These are phyloP conservation scores for Cololabis saira DNA, from an alignment of 2,113 vertebrate genomes.

Conservation along the genomic window DNA sequence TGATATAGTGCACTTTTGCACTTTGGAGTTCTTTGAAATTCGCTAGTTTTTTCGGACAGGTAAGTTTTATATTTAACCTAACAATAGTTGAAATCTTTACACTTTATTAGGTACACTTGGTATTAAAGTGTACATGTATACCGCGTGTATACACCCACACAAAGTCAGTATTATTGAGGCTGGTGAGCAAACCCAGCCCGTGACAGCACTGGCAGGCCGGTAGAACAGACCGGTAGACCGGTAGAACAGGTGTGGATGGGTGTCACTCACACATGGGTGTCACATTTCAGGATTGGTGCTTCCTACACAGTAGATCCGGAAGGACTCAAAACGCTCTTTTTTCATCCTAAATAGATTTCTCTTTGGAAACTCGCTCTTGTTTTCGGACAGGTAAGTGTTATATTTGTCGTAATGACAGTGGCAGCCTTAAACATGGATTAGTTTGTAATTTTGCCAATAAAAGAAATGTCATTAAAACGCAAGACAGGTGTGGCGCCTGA, in stretches of 20 bases:
- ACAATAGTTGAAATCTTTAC: no score
- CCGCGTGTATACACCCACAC: no score
- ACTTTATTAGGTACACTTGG: no score
- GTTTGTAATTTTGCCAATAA: neutral
- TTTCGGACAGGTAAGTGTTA: conserved; percentile 33
- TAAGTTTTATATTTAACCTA: no score
- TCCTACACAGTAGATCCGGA: neutral
- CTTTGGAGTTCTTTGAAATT: no score
- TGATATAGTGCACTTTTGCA: no score
- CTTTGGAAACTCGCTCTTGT: neutral
- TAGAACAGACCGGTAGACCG: conserved; percentile 58
- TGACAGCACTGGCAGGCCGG: conserved; percentile 47
- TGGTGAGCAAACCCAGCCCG: neutral
- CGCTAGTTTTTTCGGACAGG: no score
- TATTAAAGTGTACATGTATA: no score
- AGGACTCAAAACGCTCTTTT: neutral
- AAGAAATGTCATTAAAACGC: neutral
- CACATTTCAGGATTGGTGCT: conserved; percentile 14
- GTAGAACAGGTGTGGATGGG: conserved; percentile 58
- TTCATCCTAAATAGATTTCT: neutral
- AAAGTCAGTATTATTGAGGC: no score
- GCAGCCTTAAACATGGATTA: neutral
- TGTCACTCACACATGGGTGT: conserved; percentile 69
- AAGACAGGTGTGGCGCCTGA: conserved; percentile 42
- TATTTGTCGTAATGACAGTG: neutral